A percentile compares a stretch with the other conserved stretches of the same genome.
phyloP scores from a whole-genome alignment of 2,797 vertebrate species.

The Lacerta viridis region DNA sequence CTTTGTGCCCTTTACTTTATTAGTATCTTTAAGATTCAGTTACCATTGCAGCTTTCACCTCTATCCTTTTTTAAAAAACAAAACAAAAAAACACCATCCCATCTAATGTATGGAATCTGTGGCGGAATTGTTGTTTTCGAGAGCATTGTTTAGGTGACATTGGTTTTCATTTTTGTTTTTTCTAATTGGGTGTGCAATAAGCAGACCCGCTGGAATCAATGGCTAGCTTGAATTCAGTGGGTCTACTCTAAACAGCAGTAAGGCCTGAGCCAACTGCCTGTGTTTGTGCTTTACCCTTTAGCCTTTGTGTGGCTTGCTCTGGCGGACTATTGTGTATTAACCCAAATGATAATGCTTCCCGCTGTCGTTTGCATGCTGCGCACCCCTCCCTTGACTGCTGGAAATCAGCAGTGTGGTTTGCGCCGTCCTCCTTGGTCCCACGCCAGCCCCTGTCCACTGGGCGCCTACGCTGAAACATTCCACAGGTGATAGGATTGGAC shows the following conservation, averaged over 20 bases:
- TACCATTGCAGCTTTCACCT: not conserved
- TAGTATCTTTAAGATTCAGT: not conserved
- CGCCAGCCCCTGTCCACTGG: not conserved
- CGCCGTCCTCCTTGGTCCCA: not conserved
- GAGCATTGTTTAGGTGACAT: too few relatives aligned
- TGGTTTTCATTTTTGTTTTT: not conserved
- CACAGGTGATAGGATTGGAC: not conserved
- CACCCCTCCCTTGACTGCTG: not conserved
- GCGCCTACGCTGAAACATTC: not conserved
- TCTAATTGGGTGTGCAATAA: not conserved
- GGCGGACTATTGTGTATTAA: not conserved
- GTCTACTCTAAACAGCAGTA: not conserved
- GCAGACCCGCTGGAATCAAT: not conserved
- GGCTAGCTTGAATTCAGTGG: not conserved
- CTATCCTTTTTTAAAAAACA: not conserved
- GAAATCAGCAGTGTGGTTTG: not conserved
- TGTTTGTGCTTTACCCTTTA: not conserved
- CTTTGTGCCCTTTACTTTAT: not conserved
- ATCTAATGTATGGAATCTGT: not conserved
- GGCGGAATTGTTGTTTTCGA: not conserved
- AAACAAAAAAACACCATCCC: not conserved
- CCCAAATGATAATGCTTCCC: not conserved
- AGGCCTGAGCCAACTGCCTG: not conserved
- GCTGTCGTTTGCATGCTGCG: not conserved
- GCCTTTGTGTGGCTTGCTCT: not conserved